A percentile compares a stretch with the other conserved stretches of the same genome.
phyloP scores from a whole-genome alignment of 2,113 vertebrate species.

The Tapirus terrestris region DNA sequence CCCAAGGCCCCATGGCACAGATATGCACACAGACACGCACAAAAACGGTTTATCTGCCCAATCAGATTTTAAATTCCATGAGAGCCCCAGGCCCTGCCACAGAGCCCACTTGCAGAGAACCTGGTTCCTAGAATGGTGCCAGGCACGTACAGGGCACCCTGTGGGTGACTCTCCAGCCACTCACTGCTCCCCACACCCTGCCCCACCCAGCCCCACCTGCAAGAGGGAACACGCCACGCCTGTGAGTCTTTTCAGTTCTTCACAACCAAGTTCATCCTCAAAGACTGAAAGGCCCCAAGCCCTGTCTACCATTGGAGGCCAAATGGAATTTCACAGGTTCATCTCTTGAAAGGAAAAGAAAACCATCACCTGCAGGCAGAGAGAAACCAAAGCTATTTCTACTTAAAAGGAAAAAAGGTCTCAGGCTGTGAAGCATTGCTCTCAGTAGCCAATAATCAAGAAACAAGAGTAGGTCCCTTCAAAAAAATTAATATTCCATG shows the following conservation, averaged over 20 bases:
- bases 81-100: not conserved
- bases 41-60: not conserved
- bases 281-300: not conserved
- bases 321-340: slow-evolving; percentile 15
- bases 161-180: not conserved
- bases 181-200: not conserved
- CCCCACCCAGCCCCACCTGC: not conserved
- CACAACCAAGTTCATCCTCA: not conserved
- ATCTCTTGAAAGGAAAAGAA: not conserved
- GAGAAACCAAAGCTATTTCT: not conserved
- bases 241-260: not conserved
- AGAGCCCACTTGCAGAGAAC: accelerated
- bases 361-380: not conserved
- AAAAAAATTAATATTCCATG: not conserved
- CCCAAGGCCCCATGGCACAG: not conserved
- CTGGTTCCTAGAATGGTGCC: not conserved
- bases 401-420: not conserved
- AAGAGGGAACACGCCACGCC: not conserved
- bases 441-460: not conserved
- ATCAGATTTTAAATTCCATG: not conserved
- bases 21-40: not conserved
- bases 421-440: not conserved
- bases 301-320: not conserved
- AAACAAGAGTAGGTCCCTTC: not conserved
- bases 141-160: not conserved